Conservation (phyloP, 2,797 vertebrate species). For the Parauchenoglanis ngamensis region DNA sequence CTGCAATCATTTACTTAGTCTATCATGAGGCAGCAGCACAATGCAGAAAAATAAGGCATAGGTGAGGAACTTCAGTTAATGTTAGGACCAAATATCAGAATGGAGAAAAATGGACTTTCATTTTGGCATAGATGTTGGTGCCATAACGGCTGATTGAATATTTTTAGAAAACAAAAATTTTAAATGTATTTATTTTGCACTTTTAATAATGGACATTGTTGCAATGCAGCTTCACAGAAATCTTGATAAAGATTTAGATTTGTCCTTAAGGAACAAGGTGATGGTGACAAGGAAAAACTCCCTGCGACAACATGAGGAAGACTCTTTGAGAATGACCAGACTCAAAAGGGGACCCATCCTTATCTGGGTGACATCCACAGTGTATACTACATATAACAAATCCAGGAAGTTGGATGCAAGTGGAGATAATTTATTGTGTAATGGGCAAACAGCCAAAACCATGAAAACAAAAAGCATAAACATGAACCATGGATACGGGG, state of each 20-base stretch:
- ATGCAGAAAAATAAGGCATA: not conserved
- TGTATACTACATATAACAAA: not conserved
- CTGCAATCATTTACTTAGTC: not conserved
- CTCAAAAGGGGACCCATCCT: not conserved
- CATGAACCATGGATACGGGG: too few relatives aligned
- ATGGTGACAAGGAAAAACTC: not conserved
- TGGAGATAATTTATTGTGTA: too few relatives aligned
- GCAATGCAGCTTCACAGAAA: not conserved
- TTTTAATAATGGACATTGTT: not conserved
- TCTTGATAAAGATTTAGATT: not conserved
- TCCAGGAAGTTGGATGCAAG: too few relatives aligned
- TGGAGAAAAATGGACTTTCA: not conserved
- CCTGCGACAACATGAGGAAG: not conserved
- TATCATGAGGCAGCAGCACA: not conserved
- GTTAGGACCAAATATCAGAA: not conserved
- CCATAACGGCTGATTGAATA: not conserved
- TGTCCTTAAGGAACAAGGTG: not conserved
- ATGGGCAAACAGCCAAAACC: too few relatives aligned
- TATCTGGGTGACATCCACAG: not conserved
- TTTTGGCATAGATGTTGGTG: not conserved
- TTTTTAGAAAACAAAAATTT: not conserved
- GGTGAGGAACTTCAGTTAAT: not conserved
- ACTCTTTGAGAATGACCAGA: not conserved
- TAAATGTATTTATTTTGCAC: not conserved
- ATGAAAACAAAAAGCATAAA: too few relatives aligned